These are phyloP conservation scores for Odontocerum albicorne DNA, from an alignment of 2,888 invertebrate genomes.

Conservation along the genomic window DNA sequence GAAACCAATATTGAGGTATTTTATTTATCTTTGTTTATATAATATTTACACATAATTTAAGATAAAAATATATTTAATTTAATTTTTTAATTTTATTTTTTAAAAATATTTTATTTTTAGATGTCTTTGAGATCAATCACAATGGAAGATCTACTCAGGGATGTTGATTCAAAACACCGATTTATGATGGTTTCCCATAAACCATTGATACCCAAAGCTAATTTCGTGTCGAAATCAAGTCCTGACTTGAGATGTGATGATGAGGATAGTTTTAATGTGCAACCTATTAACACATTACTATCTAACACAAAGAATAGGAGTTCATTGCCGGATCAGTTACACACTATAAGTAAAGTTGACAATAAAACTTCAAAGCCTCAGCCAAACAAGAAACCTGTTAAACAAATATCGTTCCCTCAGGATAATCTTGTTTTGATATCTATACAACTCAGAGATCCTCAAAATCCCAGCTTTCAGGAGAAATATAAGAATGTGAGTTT, in stretches of 20 bases:
- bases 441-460: slow-evolving; percentile 66
- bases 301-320: slow-evolving; percentile 38
- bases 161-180: slow-evolving; percentile 76
- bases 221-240: slow-evolving; percentile 77
- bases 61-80: not conserved
- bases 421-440: slow-evolving; percentile 76
- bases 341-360: slow-evolving; percentile 12
- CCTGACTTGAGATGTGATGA: slow-evolving; percentile 63
- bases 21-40: not conserved
- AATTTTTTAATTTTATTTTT: not conserved
- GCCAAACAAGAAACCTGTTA: slow-evolving; percentile 15
- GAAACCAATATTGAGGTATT: slow-evolving; percentile 71
- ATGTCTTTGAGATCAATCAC: slow-evolving; percentile 81
- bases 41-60: slow-evolving; percentile 1
- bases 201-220: slow-evolving; percentile 51
- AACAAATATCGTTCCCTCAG: slow-evolving; percentile 43
- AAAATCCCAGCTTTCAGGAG: slow-evolving; percentile 64
- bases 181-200: slow-evolving; percentile 79
- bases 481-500: slow-evolving; percentile 62
- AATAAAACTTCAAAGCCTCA: not conserved
- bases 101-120: slow-evolving; percentile 43
- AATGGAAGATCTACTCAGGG: slow-evolving; percentile 87
- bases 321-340: slow-evolving; percentile 60
- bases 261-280: slow-evolving; percentile 2
- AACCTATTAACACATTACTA: not conserved